Evolutionary conservation across 2,888 invertebrate species (phyloP).

Genomic region (Altica lythri): DNA sequence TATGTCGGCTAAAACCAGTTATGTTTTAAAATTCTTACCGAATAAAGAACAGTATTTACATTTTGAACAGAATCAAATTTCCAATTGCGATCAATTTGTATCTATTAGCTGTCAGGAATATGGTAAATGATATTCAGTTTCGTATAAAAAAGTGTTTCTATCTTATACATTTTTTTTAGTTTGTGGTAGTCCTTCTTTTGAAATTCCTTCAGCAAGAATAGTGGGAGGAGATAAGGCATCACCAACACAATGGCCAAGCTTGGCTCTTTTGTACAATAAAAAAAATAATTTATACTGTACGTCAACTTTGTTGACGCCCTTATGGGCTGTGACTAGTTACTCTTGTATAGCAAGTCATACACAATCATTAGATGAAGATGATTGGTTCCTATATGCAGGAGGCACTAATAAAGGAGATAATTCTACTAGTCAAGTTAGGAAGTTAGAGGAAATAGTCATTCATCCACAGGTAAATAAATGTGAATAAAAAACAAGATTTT

Average conservation of each 20-base stretch:
- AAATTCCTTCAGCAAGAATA: constrained; percentile 55
- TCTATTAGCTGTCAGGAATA: constrained; percentile 64
- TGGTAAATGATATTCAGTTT: constrained; percentile 46
- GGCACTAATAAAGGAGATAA: constrained; percentile 51
- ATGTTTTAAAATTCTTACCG: constrained; percentile 44
- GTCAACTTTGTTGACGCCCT: constrained; percentile 58
- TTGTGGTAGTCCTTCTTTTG: constrained; percentile 55
- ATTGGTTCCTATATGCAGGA: constrained; percentile 53
- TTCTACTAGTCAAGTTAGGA: constrained; percentile 49
- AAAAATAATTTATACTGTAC: constrained; percentile 58
- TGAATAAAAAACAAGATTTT: too few species aligned
- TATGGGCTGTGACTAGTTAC: constrained; percentile 60
- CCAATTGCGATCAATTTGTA: constrained; percentile 57
- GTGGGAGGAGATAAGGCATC: constrained; percentile 59
- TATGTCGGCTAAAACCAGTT: constrained; percentile 28
- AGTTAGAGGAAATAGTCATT: constrained; percentile 58
- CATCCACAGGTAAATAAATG: constrained; percentile 65
- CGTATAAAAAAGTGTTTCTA: not conserved
- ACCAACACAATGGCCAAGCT: constrained; percentile 63
- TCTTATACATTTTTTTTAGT: constrained; percentile 44
- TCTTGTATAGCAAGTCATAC: constrained; percentile 52
- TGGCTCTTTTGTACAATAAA: constrained; percentile 60
- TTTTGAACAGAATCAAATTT: constrained; percentile 53
- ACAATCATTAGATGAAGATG: constrained; percentile 25
- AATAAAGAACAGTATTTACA: constrained; percentile 50